These are phyloP conservation scores for Sphaerodactylus townsendi DNA, from an alignment of 2,113 vertebrate genomes.

Conservation along the genomic window DNA sequence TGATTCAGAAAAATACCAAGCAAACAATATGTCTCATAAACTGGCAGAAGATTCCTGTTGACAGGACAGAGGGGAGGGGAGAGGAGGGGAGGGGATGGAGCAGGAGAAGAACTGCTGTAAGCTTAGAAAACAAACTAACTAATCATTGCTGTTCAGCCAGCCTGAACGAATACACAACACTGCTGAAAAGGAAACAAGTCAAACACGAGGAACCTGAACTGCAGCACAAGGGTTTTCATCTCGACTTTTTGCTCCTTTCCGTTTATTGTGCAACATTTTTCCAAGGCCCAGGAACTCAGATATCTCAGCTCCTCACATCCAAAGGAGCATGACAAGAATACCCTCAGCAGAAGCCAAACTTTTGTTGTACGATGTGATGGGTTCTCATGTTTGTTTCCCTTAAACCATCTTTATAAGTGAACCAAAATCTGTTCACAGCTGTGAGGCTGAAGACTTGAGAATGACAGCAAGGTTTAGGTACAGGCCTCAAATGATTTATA, in stretches of 20 bases:
- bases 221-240: background rate
- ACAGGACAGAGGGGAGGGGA: fast-evolving
- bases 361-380: background rate
- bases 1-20: background rate
- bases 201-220: background rate
- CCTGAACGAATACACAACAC: slow-evolving; percentile 41
- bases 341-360: background rate
- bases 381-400: background rate
- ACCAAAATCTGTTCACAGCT: background rate
- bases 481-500: background rate
- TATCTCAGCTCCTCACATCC: background rate
- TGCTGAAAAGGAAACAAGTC: background rate
- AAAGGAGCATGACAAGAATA: background rate
- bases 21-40: slow-evolving; percentile 14
- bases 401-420: background rate
- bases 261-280: background rate
- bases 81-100: background rate
- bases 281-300: background rate
- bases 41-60: background rate
- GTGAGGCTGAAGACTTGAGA: background rate
- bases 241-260: background rate
- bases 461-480: background rate
- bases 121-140: slow-evolving; percentile 24
- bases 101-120: background rate
- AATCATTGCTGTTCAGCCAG: slow-evolving; percentile 36